Evolutionary conservation across 2,888 invertebrate species (phyloP).

Genomic region (Philereme transversata): DNA sequence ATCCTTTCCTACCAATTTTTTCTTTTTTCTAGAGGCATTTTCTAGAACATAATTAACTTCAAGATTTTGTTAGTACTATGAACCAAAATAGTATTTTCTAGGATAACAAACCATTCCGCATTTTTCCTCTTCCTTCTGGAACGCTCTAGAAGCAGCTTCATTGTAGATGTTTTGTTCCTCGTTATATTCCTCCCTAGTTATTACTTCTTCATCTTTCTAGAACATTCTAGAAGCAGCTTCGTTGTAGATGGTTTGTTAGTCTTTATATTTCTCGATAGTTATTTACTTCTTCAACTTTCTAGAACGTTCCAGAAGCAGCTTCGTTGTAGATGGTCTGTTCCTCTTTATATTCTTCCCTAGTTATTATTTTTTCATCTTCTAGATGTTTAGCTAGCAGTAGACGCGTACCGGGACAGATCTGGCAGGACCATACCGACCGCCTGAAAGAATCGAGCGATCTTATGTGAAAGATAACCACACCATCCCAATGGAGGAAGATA

Average conservation of each 20-base stretch:
- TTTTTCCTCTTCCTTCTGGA: neutral
- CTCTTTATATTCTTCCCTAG: no score
- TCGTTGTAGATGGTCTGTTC: conserved; percentile 22
- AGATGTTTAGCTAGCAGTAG: conserved; percentile 76
- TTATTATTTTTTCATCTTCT: no score
- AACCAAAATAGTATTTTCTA: neutral
- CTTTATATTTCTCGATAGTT: no score
- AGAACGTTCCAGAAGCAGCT: neutral
- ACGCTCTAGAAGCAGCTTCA: neutral
- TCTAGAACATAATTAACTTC: neutral
- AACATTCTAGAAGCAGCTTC: neutral
- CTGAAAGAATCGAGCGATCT: conserved; percentile 77
- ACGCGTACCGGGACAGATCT: conserved; percentile 83
- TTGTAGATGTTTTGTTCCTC: conserved; percentile 7
- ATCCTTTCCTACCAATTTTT: neutral
- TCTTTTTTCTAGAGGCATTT: neutral
- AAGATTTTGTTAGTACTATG: no score
- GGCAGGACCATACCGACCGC: conserved; percentile 84
- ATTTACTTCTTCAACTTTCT: no score
- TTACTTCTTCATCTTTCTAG: no score
- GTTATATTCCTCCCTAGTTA: no score
- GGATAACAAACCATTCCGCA: neutral
- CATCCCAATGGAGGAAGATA: conserved; percentile 53
- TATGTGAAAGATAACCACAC: conserved; percentile 61
- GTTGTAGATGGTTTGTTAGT: conserved; percentile 5